These are phyloP conservation scores for Hycleus phaleratus DNA, from an alignment of 1,140 invertebrate species.

Conservation along the genomic window DNA sequence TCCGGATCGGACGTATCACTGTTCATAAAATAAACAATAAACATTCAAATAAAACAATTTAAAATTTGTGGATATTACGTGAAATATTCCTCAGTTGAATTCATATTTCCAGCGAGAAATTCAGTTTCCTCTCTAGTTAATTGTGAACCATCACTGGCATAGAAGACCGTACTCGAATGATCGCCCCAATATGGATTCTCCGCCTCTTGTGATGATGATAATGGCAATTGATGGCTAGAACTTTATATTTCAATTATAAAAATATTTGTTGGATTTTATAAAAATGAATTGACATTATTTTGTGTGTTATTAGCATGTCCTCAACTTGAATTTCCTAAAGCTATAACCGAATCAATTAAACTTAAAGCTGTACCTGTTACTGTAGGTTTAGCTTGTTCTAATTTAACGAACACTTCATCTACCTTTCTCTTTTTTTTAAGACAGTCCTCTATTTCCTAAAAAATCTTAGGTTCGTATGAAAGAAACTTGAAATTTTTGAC, in stretches of 20 bases:
- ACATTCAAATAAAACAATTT: no score
- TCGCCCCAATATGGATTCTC: slow-evolving; percentile 20
- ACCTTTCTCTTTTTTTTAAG: no score
- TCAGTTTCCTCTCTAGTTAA: slow-evolving; percentile 45
- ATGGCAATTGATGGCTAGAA: neutral
- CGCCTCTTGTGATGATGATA: neutral
- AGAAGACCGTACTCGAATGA: slow-evolving; percentile 36
- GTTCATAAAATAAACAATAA: slow-evolving; percentile 14
- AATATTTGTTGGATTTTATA: neutral
- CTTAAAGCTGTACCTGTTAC: slow-evolving; percentile 19
- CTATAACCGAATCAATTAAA: slow-evolving; percentile 30
- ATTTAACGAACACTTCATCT: no score
- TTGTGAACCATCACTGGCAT: slow-evolving; percentile 44
- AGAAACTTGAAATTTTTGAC: no score
- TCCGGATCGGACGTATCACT: slow-evolving; percentile 41
- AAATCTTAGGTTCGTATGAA: no score
- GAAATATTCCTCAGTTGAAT: slow-evolving; percentile 24
- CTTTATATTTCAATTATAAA: neutral
- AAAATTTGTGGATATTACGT: slow-evolving; percentile 14
- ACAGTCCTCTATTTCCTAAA: no score
- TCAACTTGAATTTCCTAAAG: slow-evolving; percentile 32
- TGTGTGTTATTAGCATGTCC: slow-evolving; percentile 17
- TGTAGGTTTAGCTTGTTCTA: slow-evolving; percentile 18
- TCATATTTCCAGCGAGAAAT: slow-evolving; percentile 37
- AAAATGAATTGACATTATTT: neutral